A percentile compares a stretch with the other conserved stretches of the same genome.
These are phyloP conservation scores for Caenorhabditis latens DNA, from an alignment of 1,140 invertebrate genomes.

Conservation along the genomic window DNA sequence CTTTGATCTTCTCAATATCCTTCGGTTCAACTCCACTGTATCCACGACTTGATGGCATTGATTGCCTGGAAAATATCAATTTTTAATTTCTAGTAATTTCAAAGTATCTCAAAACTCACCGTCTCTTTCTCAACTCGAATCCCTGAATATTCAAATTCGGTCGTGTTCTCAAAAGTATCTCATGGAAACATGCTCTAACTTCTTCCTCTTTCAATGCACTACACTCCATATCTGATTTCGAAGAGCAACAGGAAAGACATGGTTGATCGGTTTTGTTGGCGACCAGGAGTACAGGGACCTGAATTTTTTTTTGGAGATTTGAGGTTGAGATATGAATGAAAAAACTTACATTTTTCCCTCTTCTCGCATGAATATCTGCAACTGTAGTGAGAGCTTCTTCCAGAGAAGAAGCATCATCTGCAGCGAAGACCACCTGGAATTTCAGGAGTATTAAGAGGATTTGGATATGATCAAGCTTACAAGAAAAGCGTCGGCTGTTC, in stretches of 20 bases:
- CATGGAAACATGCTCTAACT: slow-evolving; percentile 55
- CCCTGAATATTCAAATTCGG: slow-evolving; percentile 28
- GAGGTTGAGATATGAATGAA: not conserved
- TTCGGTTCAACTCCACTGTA: slow-evolving; percentile 42
- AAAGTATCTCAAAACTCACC: not conserved
- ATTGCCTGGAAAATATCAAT: slow-evolving; percentile 27
- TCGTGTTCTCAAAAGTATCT: slow-evolving; percentile 69
- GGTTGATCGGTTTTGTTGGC: slow-evolving; percentile 70
- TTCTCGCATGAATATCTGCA: slow-evolving; percentile 70
- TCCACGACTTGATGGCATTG: slow-evolving; percentile 49
- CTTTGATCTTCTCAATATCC: slow-evolving; percentile 51
- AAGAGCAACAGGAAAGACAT: not conserved
- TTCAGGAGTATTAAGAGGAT: not conserved
- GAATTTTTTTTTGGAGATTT: slow-evolving; percentile 39
- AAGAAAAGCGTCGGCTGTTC: slow-evolving; percentile 74
- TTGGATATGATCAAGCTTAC: slow-evolving; percentile 44
- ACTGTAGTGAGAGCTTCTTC: slow-evolving; percentile 72
- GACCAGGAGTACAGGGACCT: slow-evolving; percentile 71
- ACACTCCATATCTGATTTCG: slow-evolving; percentile 35
- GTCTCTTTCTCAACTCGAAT: slow-evolving; percentile 4
- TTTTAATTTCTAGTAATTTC: not conserved
- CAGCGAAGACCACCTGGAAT: slow-evolving; percentile 73
- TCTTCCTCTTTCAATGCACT: slow-evolving; percentile 52
- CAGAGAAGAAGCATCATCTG: slow-evolving; percentile 70
- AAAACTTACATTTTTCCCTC: slow-evolving; percentile 69